These are phyloP conservation scores for Heterodera filipjevi DNA, from an alignment of 2,888 invertebrate genomes.

Conservation along the genomic window DNA sequence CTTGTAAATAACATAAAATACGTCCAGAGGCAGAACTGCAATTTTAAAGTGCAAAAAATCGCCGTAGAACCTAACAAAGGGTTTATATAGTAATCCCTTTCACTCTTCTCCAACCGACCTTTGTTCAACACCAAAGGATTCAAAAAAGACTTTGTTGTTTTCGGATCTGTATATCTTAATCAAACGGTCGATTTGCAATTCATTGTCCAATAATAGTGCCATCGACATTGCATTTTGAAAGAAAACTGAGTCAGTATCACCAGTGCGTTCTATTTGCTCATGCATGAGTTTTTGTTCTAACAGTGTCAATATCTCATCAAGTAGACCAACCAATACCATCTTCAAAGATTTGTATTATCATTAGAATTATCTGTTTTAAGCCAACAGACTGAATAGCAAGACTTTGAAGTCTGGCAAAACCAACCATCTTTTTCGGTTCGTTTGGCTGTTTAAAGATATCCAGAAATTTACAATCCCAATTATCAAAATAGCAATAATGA, in stretches of 20 bases:
- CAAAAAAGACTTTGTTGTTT: conserved; percentile 47
- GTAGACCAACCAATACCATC: not conserved
- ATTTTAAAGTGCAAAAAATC: conserved; percentile 46
- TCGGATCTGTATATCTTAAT: conserved; percentile 45
- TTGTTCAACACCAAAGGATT: not conserved
- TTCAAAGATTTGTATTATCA: not conserved
- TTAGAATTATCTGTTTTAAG: too few species aligned
- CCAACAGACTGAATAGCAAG: too few species aligned
- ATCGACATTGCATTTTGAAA: conserved; percentile 40
- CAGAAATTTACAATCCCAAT: too few species aligned
- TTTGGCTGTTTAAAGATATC: too few species aligned
- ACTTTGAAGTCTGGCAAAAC: too few species aligned
- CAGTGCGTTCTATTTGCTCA: conserved; percentile 33
- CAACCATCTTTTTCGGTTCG: too few species aligned
- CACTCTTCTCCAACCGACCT: conserved; percentile 23
- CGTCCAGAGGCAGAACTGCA: conserved; percentile 32
- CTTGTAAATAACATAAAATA: conserved; percentile 47
- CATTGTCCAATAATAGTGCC: conserved; percentile 42
- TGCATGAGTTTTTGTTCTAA: conserved; percentile 34
- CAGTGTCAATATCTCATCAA: conserved; percentile 45
- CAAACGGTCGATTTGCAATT: conserved; percentile 48
- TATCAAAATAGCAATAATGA: not conserved
- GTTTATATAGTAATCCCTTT: not conserved
- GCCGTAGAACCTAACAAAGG: conserved; percentile 46
- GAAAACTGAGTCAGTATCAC: conserved; percentile 35